Percentiles rank a stretch among this genome's conserved stretches.
Conservation (phyloP, 2,888 invertebrate species). For the Imbricaverruca yamaguchii region DNA sequence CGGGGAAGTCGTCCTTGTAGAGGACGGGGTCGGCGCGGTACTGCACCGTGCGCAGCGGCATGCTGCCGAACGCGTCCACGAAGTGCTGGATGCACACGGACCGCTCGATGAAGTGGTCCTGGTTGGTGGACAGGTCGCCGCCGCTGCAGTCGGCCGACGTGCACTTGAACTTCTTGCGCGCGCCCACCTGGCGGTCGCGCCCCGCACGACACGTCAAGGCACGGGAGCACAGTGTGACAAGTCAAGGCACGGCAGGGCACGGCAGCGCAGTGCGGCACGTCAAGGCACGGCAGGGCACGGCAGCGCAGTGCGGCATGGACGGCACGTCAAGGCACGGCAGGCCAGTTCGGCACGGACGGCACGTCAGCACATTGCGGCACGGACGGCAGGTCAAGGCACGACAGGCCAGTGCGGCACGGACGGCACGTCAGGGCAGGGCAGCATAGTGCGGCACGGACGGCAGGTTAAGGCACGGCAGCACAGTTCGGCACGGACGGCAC, state of each 20-base stretch:
- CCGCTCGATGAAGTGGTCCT: slow-evolving; percentile 84
- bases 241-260: slow-evolving; percentile 24
- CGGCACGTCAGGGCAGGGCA: no score
- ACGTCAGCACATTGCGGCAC: slow-evolving; percentile 25
- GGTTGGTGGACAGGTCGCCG: slow-evolving; percentile 82
- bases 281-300: no score
- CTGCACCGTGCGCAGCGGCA: slow-evolving; percentile 82
- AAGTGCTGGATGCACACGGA: slow-evolving; percentile 81
- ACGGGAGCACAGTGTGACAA: no score
- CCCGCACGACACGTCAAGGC: no score
- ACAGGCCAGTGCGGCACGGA: no score
- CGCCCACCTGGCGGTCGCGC: slow-evolving; percentile 60
- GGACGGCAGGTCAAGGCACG: no score
- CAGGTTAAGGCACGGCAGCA: no score
- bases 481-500: no score
- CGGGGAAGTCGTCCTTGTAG: slow-evolving; percentile 75
- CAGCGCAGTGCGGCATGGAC: no score
- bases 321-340: no score
- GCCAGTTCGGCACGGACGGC: slow-evolving; percentile 15
- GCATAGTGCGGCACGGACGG: no score
- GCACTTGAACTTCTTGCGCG: slow-evolving; percentile 93
- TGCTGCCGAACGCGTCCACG: slow-evolving; percentile 66
- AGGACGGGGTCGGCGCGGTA: slow-evolving; percentile 92
- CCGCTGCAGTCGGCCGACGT: slow-evolving; percentile 72
- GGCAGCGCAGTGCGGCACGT: slow-evolving; percentile 23